Base-by-base conservation (phyloP, 1,140 invertebrate species). In the Nasonia vitripennis region DNA sequence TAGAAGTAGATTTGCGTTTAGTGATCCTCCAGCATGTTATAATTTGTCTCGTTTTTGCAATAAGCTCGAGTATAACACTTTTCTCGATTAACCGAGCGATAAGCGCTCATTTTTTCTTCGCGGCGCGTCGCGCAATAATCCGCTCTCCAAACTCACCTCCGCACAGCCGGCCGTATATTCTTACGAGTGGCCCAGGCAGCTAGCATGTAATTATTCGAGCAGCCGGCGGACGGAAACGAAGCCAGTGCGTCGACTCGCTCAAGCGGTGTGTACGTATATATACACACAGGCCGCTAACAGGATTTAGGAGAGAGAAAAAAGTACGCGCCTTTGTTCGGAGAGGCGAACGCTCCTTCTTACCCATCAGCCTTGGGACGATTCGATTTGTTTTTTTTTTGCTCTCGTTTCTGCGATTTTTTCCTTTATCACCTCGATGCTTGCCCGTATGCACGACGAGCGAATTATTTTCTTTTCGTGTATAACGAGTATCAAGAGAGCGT, bases 181-280 rank as follows among this genome's bases (percentile, higher is more conserved):
- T 31, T 11, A 48, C 34, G 48, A n/a, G 27, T 27, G 51, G 78
- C n/a, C 12, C 78, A 68, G 17, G 20, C 27, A 27, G 27, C n/a
- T 68, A 23, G 23, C 78, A 41, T 80, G 62, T 80, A 80, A 80
- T 80, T 80, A 80, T 80, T 80, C 78, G 4, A 31, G 68, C 68
- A n/a, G 55, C 55, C 55, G 14, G 11, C 48, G 48, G 48, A n/a
- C 55, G 55, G 20, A 62, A 62, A 62, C 55, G 17, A 62, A 62
- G 55, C 20, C 55, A 62, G 55, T 62, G 55, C 55, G 55, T 62
- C 55, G 55, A 7, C 17, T 62, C 55, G 55, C 55, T 62, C 20
- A 17, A 20, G 55, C 55, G 17, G 41, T 5, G 55, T 62, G 0
- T n/a, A 20, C 55, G 3, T 27, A 27, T 27, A n/a, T 62, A 62